Evolutionary conservation across 2,797 vertebrate species (phyloP).

Genomic region (Sylvia borin): DNA sequence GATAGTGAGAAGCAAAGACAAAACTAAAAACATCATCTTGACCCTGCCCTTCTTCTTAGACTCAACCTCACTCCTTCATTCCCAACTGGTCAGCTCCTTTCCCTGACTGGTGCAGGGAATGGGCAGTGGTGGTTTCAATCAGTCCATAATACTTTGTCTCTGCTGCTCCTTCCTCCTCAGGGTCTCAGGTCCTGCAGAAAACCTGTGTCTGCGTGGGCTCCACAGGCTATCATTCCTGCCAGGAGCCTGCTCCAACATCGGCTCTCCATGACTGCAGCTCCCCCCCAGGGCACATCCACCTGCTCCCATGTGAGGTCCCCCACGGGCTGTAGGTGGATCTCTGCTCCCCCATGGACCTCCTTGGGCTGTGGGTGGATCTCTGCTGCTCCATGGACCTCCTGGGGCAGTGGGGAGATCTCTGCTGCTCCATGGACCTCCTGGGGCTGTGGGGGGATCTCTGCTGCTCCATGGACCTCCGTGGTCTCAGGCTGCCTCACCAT

Average conservation of each 20-base stretch:
- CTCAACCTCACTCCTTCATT: background rate
- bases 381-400: background rate
- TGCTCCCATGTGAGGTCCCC: background rate
- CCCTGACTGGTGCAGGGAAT: rapidly evolving
- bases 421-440: no score
- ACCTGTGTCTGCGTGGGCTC: background rate
- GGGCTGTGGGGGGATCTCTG: background rate
- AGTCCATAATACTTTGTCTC: background rate
- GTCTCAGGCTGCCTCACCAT: background rate
- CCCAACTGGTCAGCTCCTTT: background rate
- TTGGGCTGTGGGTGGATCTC: background rate
- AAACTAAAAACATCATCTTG: background rate
- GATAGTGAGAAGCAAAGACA: background rate
- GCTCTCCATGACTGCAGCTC: background rate
- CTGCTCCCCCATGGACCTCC: background rate
- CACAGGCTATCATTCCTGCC: background rate
- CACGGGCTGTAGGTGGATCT: background rate
- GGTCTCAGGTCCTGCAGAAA: background rate
- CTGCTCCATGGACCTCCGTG: background rate
- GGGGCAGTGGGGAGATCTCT: background rate
- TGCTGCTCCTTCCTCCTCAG: background rate
- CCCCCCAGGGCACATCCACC: background rate
- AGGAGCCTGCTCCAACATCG: background rate
- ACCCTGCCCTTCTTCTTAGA: background rate
- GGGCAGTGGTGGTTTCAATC: background rate